A percentile compares a stretch with the other conserved stretches of the same genome.
Conservation (phyloP, 2,888 invertebrate species). For the Cyclophora punctaria region DNA sequence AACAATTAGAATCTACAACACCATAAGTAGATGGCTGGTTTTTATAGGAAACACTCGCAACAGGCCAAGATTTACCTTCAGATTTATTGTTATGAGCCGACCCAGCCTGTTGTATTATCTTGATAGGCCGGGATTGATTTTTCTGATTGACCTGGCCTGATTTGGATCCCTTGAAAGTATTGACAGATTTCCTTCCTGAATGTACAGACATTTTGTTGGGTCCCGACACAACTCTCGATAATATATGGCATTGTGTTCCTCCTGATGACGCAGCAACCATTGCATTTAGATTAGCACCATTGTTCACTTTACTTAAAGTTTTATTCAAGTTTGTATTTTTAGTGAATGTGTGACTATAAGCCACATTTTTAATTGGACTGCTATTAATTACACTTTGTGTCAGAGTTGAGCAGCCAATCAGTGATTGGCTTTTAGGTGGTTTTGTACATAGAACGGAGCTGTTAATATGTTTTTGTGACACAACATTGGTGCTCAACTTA, state of each 20-base stretch:
- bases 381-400: conserved; percentile 53
- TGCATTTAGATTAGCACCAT: conserved; percentile 67
- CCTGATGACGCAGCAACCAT: conserved; percentile 58
- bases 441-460: conserved; percentile 62
- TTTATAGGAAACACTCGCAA: conserved; percentile 57
- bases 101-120: conserved; percentile 72
- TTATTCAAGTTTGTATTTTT: conserved; percentile 63
- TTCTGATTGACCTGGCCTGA: conserved; percentile 52
- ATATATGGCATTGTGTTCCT: conserved; percentile 63
- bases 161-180: conserved; percentile 57
- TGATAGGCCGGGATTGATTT: conserved; percentile 68
- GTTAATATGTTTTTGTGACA: conserved; percentile 53
- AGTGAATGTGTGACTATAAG: conserved; percentile 59
- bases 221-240: conserved; percentile 66
- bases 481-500: conserved; percentile 55
- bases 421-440: conserved; percentile 55
- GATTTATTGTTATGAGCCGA: conserved; percentile 48
- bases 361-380: conserved; percentile 60
- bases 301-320: conserved; percentile 58
- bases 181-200: conserved; percentile 59
- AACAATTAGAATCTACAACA: conserved; percentile 49
- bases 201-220: conserved; percentile 69
- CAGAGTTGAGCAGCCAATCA: conserved; percentile 56
- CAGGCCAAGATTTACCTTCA: conserved; percentile 59
- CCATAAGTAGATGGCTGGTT: conserved; percentile 49